Conservation (phyloP, 2,797 vertebrate species). For the Sternarchorhynchus goeldii region DNA sequence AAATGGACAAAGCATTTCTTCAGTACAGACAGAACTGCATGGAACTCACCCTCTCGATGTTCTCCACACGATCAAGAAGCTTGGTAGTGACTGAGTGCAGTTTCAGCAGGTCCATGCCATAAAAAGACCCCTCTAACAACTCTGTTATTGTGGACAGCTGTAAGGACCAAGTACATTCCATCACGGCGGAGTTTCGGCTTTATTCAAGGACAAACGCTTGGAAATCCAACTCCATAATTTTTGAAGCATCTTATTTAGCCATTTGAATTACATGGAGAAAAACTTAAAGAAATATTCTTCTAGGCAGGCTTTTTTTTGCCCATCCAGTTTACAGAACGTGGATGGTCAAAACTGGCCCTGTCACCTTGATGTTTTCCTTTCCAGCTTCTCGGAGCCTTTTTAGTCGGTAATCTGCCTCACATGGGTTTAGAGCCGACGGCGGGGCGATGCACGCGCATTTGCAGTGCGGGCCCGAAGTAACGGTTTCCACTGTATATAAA, state of each 20-base stretch:
- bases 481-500: conserved; percentile 91
- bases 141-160: conserved; percentile 89
- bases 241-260: too few relatives aligned
- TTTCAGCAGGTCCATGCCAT: conserved; percentile 92
- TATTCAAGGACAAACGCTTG: background rate
- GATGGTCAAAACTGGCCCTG: background rate
- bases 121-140: conserved; percentile 91
- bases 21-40: background rate
- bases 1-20: too few relatives aligned
- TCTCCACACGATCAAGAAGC: conserved; percentile 85
- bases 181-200: conserved; percentile 46
- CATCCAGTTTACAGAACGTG: too few relatives aligned
- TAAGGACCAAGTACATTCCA: conserved; percentile 61
- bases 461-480: conserved; percentile 87
- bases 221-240: background rate
- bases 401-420: conserved; percentile 87
- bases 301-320: background rate
- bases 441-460: conserved; percentile 93
- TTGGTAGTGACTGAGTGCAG: conserved; percentile 88
- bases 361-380: conserved; percentile 87
- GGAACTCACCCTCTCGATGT: conserved; percentile 86
- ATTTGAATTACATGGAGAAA: background rate
- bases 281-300: background rate
- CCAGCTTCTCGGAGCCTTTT: conserved; percentile 85
- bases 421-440: conserved; percentile 88